Conservation (phyloP, 2,888 invertebrate species). For the Euspilapteryx auroguttella region DNA sequence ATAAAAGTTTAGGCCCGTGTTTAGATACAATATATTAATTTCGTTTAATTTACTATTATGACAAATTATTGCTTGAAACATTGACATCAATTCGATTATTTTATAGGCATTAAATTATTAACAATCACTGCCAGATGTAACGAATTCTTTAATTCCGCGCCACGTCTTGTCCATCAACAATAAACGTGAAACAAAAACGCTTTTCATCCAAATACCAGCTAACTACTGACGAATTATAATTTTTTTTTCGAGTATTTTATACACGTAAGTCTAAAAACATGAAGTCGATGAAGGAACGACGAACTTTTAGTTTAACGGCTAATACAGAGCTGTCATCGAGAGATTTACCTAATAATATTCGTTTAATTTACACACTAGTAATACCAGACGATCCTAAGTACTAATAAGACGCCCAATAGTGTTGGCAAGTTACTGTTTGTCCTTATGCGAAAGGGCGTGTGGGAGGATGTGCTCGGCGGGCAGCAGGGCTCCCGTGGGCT, state of each 20-base stretch:
- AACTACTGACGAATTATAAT: slow-evolving; percentile 44
- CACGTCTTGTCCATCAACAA: too few relatives aligned
- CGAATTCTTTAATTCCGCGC: too few relatives aligned
- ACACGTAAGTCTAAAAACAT: slow-evolving; percentile 48
- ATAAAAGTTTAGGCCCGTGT: neutral
- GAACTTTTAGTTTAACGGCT: slow-evolving; percentile 39
- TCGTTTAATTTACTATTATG: too few relatives aligned
- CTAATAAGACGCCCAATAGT: slow-evolving; percentile 31
- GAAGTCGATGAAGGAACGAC: slow-evolving; percentile 39
- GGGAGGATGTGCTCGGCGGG: slow-evolving; percentile 68
- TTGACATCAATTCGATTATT: neutral
- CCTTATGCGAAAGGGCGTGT: slow-evolving; percentile 53
- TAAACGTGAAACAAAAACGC: too few relatives aligned
- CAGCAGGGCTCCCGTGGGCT: slow-evolving; percentile 77
- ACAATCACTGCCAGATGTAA: too few relatives aligned
- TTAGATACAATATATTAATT: neutral
- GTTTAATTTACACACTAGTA: slow-evolving; percentile 50
- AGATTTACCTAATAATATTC: slow-evolving; percentile 44
- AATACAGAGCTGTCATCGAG: slow-evolving; percentile 46
- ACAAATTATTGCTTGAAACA: neutral
- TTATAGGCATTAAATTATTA: too few relatives aligned
- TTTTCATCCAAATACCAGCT: slow-evolving; percentile 13
- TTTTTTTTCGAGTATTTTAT: slow-evolving; percentile 45
- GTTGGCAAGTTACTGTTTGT: slow-evolving; percentile 46
- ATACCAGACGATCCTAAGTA: slow-evolving; percentile 47